phyloP scores from a whole-genome alignment of 1,140 invertebrate genomes.

The Drosophila trapezifrons region DNA sequence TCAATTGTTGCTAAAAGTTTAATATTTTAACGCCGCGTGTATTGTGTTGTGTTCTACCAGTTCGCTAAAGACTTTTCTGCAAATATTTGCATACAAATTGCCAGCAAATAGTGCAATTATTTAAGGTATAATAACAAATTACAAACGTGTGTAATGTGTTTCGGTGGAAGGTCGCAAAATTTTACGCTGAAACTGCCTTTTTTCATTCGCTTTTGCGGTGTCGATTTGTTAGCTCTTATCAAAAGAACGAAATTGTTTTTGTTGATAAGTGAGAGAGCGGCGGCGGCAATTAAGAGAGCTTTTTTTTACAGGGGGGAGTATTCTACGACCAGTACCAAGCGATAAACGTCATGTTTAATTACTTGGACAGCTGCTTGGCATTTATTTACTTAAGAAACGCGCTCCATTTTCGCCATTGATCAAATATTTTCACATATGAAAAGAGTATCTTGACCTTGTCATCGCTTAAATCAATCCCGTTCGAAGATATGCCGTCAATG shows the following conservation, averaged over 20 bases:
- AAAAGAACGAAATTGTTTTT: conserved; percentile 50
- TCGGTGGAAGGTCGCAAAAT: conserved; percentile 25
- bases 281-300: conserved; percentile 15
- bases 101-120: conserved; percentile 19
- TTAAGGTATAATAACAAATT: conserved; percentile 31
- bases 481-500: conserved; percentile 60
- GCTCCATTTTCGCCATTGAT: conserved; percentile 36
- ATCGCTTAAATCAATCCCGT: conserved; percentile 48
- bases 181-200: conserved; percentile 36
- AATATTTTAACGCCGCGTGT: conserved; percentile 7
- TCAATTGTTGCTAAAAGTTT: conserved; percentile 36
- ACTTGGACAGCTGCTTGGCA: conserved; percentile 35
- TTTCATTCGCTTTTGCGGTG: conserved; percentile 17
- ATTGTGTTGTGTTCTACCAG: conserved; percentile 2
- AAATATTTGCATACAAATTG: conserved; percentile 43
- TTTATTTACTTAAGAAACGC: conserved; percentile 23
- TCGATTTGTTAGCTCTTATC: conserved; percentile 44
- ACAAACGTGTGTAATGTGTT: conserved; percentile 9
- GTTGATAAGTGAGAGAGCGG: conserved; percentile 46
- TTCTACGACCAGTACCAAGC: not conserved
- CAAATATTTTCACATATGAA: conserved; percentile 53
- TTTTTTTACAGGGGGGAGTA: conserved; percentile 11
- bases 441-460: conserved; percentile 64
- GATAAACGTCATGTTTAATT: conserved; percentile 32
- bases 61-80: conserved; percentile 1